Evolutionary conservation across 2,113 vertebrate species (phyloP), one percentile per base, ranked within the genome.

Genomic region (Campylomormyrus tamandua): DNA sequence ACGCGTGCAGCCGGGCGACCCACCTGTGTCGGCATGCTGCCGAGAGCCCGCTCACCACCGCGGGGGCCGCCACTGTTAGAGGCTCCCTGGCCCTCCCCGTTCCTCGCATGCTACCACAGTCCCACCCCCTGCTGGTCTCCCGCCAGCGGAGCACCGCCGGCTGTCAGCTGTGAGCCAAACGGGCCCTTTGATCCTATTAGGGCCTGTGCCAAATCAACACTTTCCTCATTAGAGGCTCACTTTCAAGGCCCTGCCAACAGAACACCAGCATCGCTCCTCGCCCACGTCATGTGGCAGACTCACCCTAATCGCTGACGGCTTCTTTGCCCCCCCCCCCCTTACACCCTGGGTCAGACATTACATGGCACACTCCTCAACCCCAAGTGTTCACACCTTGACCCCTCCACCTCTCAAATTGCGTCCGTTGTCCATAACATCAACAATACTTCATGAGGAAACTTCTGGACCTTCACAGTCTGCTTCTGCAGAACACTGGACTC

Each of bases 141-240:
- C 95, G 95, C 96, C 95, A 96, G 93, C 92, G 92, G 90, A 93
- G 93, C 93, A 92, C 93, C 93, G 93, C 95, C 95, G 94, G 95
- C 94, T 95, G 93, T 94, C 94, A 94, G 94, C 91, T 91, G 93
- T 93, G 94, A 96, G 94, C 95, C 95, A 96, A 96, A 95, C 94
- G 94, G 95, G 94, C 95, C 94, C 95, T 95, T 96, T 96, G 95
- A 96, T 96, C 95, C 95, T 96, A 95, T 96, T 96, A 96, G 95
- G 95, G 95, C 93, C 92, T 31, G 92, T 92, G 94, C 96, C 96
- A 96, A 96, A 96, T 96, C 95, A 95, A 95, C 95, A 96, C 95
- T 96, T 94, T 95, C 92, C 94, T 96, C 95, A 96, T 96, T 96
- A 96, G 93, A 93, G 93, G 92, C 90, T 90, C 83, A 92, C 48